A percentile compares a stretch with the other conserved stretches of the same genome.
Evolutionary conservation across 2,888 invertebrate species (phyloP).

Genomic region (Noctua janthina): DNA sequence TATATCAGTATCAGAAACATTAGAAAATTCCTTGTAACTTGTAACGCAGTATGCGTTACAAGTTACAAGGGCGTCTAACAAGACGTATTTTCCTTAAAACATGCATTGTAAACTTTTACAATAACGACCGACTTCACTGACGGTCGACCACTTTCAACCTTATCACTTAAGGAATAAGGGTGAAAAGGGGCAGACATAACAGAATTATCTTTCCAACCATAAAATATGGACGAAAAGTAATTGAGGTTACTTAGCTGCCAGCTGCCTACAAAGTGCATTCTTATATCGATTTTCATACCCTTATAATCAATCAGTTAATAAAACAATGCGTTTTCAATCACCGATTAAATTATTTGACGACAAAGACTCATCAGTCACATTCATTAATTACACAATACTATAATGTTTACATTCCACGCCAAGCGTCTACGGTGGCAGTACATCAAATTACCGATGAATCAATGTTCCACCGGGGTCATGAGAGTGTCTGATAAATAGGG

Average conservation of each 20-base stretch:
- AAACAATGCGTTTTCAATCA: neutral
- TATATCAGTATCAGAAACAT: neutral
- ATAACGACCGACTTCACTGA: neutral
- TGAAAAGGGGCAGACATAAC: neutral
- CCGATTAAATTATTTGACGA: neutral
- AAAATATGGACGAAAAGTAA: neutral
- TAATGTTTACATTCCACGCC: conserved; percentile 13
- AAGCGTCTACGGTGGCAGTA: neutral
- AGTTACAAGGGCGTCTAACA: neutral
- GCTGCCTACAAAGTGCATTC: neutral
- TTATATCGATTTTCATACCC: neutral
- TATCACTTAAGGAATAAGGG: no score
- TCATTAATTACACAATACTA: conserved; percentile 5
- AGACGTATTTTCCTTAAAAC: neutral
- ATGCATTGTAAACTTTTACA: neutral
- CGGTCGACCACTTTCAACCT: no score
- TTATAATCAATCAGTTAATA: neutral
- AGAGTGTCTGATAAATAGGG: neutral
- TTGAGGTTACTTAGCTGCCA: neutral
- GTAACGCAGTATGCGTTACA: no score
- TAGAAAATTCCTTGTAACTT: neutral
- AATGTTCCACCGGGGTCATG: conserved; percentile 1
- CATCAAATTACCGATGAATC: conserved; percentile 15
- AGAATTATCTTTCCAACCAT: neutral
- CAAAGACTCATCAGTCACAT: neutral